Evolutionary conservation across 2,888 invertebrate genomes (phyloP).

Genomic region (Thymelicus acteon): DNA sequence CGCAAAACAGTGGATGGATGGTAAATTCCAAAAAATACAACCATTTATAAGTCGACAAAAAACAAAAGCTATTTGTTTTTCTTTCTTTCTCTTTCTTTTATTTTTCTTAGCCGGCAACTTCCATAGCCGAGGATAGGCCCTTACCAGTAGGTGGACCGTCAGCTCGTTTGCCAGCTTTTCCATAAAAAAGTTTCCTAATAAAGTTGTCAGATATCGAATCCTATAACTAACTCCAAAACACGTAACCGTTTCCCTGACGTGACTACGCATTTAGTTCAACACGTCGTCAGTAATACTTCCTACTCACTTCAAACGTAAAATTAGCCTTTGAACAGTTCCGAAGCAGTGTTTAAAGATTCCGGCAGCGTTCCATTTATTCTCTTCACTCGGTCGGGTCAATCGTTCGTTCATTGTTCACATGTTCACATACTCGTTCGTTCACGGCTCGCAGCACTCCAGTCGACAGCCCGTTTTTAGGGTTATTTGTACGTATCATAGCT

Average conservation of each 20-base stretch:
- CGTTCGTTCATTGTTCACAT: constrained; percentile 22
- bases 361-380: constrained; percentile 1
- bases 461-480: not conserved
- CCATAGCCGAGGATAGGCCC: too few species aligned
- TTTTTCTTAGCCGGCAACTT: too few species aligned
- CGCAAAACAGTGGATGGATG: too few species aligned
- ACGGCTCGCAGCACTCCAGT: constrained; percentile 11
- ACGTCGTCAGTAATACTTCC: constrained; percentile 3
- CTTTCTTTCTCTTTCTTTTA: too few species aligned
- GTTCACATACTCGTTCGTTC: constrained; percentile 21
- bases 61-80: too few species aligned
- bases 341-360: constrained; percentile 17
- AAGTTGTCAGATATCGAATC: not conserved
- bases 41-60: too few species aligned
- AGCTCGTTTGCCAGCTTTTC: too few species aligned
- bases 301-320: constrained; percentile 5
- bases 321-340: constrained; percentile 6
- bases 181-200: too few species aligned
- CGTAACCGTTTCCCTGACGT: not conserved
- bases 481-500: not conserved
- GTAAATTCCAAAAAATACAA: too few species aligned
- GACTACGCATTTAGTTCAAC: not conserved
- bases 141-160: too few species aligned
- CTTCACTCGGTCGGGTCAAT: constrained; percentile 19
- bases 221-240: not conserved